Conservation (phyloP, 2,113 vertebrate genomes). For the Polypterus bichir region DNA sequence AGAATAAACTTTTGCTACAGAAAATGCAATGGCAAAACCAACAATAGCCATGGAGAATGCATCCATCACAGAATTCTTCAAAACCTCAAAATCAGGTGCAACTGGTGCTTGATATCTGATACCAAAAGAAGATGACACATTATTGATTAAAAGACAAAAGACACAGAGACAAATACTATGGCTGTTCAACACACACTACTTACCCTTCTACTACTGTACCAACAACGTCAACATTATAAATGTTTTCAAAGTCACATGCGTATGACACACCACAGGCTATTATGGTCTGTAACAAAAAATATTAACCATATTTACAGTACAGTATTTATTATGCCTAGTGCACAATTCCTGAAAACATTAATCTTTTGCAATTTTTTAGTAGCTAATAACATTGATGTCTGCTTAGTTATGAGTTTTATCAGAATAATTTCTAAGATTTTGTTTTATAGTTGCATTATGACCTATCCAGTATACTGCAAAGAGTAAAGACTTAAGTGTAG, state of each 20-base stretch:
- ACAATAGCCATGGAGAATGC: slow-evolving; percentile 75
- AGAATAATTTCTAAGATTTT: no score
- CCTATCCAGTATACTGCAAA: no score
- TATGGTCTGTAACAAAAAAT: slow-evolving; percentile 62
- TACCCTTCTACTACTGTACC: slow-evolving; percentile 72
- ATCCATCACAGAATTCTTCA: slow-evolving; percentile 56
- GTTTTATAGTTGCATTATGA: no score
- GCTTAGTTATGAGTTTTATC: no score
- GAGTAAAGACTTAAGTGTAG: no score
- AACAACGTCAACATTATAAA: slow-evolving; percentile 53
- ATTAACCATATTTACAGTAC: background rate
- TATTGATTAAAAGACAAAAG: background rate
- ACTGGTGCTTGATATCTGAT: slow-evolving; percentile 65
- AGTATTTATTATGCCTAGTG: no score
- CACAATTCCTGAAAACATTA: no score
- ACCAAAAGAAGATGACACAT: slow-evolving; percentile 13
- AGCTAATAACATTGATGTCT: no score
- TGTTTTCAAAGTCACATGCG: slow-evolving; percentile 54
- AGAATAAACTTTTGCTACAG: slow-evolving; percentile 84
- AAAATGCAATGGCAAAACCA: slow-evolving; percentile 81
- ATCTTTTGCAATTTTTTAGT: no score
- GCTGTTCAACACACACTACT: slow-evolving; percentile 25
- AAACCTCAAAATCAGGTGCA: slow-evolving; percentile 46
- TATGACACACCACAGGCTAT: slow-evolving; percentile 77
- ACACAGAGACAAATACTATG: background rate